Base-by-base conservation (phyloP, 2,797 vertebrate genomes). In the Diplodus sargus region DNA sequence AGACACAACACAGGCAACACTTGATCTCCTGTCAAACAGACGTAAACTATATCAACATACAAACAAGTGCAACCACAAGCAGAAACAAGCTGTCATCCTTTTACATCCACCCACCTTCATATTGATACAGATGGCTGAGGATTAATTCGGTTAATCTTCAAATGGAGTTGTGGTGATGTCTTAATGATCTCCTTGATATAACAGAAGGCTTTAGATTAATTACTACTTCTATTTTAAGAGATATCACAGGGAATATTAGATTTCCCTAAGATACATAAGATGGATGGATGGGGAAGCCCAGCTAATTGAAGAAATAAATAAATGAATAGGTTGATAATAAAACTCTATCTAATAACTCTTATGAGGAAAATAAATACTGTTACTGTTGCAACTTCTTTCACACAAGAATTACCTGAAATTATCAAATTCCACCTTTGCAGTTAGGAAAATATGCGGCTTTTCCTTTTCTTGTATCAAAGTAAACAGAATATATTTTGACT, bases 51-150 rank as follows among this genome's bases (percentile, higher is more conserved):
- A 59, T 17, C 39, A 53, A 74, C 52, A 69, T 70, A 48, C 47
- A 76, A 70, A 72, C 70, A 63, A 77, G 52, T 34, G 65, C 61
- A 82, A 47, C 48, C 45, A 28, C 52, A 51, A 65, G 45, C 47
- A 20, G 25, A 52, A 65, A 62, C 62, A 78, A 75, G 56, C 65
- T 72, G 74, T 57, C 58, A 45, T 65, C 45, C 9, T 39, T 56
- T 75, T 42, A 56, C 72, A 64, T 30, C 64, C 64, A 66, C 30
- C 64, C 59, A 66, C 74, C 45, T 25, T 83, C 39, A 53, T 43
- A 39, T 45, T 73, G 70, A 49, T 75, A 45, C 63, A 74, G 57
- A 85, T 83, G 58, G 67, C 47, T 52, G 62, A 51, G n/a, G 39
- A 39, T 39, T 39, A 39, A 39, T 11, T 39, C 10, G 3, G 39